Evolutionary conservation across 2,113 vertebrate species (phyloP).

Genomic region (Syrrhaptes paradoxus): DNA sequence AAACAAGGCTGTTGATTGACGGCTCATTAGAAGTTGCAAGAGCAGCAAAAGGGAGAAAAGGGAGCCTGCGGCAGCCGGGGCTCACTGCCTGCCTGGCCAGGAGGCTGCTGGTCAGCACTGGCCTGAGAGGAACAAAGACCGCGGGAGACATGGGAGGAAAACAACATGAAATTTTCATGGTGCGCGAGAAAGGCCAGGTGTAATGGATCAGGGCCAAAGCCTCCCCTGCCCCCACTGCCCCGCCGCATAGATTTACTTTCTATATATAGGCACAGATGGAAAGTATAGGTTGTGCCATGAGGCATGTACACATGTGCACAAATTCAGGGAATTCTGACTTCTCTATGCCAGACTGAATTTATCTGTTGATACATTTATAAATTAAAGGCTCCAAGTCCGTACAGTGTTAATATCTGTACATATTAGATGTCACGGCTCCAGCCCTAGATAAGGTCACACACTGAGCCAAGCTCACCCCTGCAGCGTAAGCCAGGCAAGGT

Average conservation of each 20-base stretch:
- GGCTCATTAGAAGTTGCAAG: slow-evolving; percentile 66
- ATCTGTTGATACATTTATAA: background rate
- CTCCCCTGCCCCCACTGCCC: slow-evolving; percentile 1
- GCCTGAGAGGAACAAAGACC: slow-evolving; percentile 72
- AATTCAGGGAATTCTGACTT: background rate
- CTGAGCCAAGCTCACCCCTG: slow-evolving; percentile 15
- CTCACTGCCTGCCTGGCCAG: background rate
- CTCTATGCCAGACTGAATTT: background rate
- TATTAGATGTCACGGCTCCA: background rate
- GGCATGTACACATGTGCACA: background rate
- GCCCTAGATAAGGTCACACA: slow-evolving; percentile 32
- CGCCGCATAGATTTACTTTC: slow-evolving; percentile 22
- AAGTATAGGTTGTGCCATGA: background rate
- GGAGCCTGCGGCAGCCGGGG: slow-evolving; percentile 40
- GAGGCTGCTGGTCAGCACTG: slow-evolving; percentile 71
- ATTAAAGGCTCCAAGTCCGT: background rate
- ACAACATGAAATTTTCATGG: slow-evolving; percentile 74
- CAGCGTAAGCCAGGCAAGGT: background rate
- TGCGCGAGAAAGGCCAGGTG: slow-evolving; percentile 69
- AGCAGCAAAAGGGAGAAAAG: slow-evolving; percentile 62
- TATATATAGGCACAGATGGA: slow-evolving; percentile 31
- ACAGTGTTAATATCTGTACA: slow-evolving; percentile 1
- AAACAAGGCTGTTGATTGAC: slow-evolving; percentile 66
- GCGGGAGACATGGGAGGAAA: slow-evolving; percentile 63
- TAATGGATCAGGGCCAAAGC: slow-evolving; percentile 70